Evolutionary conservation across 2,797 vertebrate species (phyloP), one percentile per base, ranked within the genome.

Genomic region (Oreonectes daqikongensis): DNA sequence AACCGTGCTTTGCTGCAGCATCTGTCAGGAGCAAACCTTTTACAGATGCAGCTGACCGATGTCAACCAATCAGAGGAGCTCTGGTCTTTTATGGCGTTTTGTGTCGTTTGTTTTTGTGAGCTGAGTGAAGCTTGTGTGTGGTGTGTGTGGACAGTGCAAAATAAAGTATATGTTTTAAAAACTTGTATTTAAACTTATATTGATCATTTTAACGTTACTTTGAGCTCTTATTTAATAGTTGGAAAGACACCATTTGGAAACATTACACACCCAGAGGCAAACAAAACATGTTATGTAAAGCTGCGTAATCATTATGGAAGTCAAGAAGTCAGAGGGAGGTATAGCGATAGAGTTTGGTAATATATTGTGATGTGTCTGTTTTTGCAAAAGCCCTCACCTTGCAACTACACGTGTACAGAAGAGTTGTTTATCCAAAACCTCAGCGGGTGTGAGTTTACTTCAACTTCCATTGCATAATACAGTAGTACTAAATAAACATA

Each of bases 51-150:
- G 17, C 63, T 42, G 61, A 71, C 1, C 48, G 20, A 55, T 55
- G 20, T 15, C 40, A 59, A 7, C 59, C 72, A 66, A 69, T 61
- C 72, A 46, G 50, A 24, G 15, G 20, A 59, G 60, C 59, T 76
- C 46, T 77, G 63, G 9, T 72, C 73, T 65, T 75, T 20, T 68
- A 48, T 75, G 22, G 12, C 44, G 17, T 61, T 55, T 69, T 26
- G 17, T 73, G 28, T 28, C 32, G 18, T 50, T 55, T 79, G 46
- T 66, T 28, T 40, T 28, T 79, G 53, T 67, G 63, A 79, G 24
- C 53, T 32, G 46, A 57, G 63, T 75, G 52, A 44, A 20, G 12
- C 24, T n/a, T 35, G 73, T 63, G 42, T 42, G 59, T 22, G 20
- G 40, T 42, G 26, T 57, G 70, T 20, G 44, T 20, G 46, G 35